Conservation (phyloP, 2,113 vertebrate genomes). For the Piprites chloris region DNA sequence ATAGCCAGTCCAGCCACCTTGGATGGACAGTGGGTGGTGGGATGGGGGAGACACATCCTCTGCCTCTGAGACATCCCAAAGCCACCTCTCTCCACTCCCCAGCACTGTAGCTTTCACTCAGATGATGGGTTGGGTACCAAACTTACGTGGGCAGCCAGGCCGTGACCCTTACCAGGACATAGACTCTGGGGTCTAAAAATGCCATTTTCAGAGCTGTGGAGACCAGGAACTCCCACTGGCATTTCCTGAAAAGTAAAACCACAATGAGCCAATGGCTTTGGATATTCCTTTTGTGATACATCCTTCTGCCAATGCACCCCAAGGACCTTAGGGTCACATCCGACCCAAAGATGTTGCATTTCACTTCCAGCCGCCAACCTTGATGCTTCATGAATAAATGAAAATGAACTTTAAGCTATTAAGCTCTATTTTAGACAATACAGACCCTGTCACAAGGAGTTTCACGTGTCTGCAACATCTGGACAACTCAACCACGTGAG, state of each 20-base stretch:
- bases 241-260: neutral
- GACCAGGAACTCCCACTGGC: neutral
- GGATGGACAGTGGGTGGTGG: neutral
- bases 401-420: neutral
- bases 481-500: neutral
- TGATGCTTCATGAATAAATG: neutral
- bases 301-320: neutral
- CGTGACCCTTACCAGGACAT: neutral
- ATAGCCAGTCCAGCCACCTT: neutral
- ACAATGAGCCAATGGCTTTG: rapidly evolving
- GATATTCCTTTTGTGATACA: neutral
- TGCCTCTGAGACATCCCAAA: neutral
- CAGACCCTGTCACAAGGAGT: neutral
- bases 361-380: neutral
- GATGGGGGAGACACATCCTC: neutral
- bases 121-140: neutral
- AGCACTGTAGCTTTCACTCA: neutral
- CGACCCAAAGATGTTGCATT: neutral
- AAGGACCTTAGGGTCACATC: neutral
- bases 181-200: neutral
- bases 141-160: neutral
- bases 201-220: neutral
- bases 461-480: neutral
- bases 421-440: neutral
- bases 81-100: neutral